These are phyloP conservation scores for Oreortyx pictus DNA, from an alignment of 2,797 vertebrate genomes.

Conservation along the genomic window DNA sequence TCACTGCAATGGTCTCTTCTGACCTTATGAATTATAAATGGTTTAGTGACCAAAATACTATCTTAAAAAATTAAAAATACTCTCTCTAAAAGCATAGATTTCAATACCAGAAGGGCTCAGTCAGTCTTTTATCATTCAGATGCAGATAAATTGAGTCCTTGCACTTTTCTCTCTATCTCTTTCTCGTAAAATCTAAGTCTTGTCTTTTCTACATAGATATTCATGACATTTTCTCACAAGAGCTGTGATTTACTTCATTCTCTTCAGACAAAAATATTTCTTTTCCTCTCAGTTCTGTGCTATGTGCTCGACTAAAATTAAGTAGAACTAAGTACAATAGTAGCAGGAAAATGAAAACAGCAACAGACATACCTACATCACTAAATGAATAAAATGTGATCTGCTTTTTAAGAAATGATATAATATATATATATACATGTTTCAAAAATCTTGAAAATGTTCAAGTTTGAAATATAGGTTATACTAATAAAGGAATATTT, in stretches of 20 bases:
- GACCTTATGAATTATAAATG: constrained; percentile 26
- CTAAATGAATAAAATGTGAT: background rate
- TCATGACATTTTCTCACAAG: constrained; percentile 68
- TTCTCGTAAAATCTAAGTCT: constrained; percentile 57
- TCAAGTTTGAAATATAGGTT: background rate
- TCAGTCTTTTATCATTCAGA: constrained; percentile 55
- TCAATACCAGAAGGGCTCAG: constrained; percentile 35
- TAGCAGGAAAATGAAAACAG: background rate
- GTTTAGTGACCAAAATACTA: constrained; percentile 28
- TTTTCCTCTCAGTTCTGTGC: constrained; percentile 44
- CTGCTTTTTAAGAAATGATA: background rate
- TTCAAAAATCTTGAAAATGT: background rate
- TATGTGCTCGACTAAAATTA: constrained; percentile 13
- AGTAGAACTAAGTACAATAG: background rate
- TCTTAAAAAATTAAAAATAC: constrained; percentile 44
- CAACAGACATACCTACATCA: background rate
- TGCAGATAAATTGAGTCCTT: constrained; percentile 63
- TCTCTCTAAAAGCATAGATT: constrained; percentile 28
- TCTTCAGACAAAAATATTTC: constrained; percentile 70
- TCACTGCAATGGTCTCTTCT: background rate
- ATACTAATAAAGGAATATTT: rapidly evolving
- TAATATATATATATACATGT: background rate
- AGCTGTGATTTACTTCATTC: constrained; percentile 55
- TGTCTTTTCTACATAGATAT: constrained; percentile 56
- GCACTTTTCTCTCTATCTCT: constrained; percentile 60